A percentile compares a stretch with the other conserved stretches of the same genome.
phyloP scores from a whole-genome alignment of 2,113 vertebrate species.

The Cyprinodon brontotheroides region DNA sequence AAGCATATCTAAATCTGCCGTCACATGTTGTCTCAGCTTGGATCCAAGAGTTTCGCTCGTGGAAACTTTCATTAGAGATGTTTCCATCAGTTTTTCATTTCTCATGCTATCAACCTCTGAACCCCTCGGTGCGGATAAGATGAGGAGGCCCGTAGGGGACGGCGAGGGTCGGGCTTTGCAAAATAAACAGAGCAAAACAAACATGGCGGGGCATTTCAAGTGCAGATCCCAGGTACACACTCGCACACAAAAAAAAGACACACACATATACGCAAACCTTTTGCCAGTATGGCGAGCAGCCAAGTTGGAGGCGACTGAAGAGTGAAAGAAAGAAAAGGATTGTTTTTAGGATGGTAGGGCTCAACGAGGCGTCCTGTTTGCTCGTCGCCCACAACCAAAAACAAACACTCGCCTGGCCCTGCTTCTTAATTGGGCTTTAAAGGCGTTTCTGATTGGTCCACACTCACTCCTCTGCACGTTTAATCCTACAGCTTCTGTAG shows the following conservation, averaged over 20 bases:
- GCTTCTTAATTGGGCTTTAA: conserved; percentile 40
- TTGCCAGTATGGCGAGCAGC: conserved; percentile 31
- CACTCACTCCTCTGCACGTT: background rate
- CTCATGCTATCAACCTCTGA: conserved; percentile 26
- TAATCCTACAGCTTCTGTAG: background rate
- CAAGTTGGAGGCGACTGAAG: conserved; percentile 31
- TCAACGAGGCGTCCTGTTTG: conserved; percentile 33
- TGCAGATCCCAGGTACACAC: conserved; percentile 56
- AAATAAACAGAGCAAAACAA: conserved; percentile 72
- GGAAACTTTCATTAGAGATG: conserved; percentile 7
- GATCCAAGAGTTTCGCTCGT: background rate
- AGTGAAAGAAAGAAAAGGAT: conserved; percentile 33
- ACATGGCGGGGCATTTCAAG: conserved; percentile 58
- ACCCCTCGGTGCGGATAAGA: conserved; percentile 29
- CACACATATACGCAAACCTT: background rate
- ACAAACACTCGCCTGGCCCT: conserved; percentile 39
- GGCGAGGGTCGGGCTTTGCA: conserved; percentile 46
- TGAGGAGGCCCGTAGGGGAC: conserved; percentile 29
- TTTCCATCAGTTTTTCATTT: conserved; percentile 40
- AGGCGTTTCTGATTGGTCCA: conserved; percentile 33
- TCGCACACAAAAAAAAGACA: conserved; percentile 2
- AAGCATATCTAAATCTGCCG: background rate
- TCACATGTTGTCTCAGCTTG: background rate
- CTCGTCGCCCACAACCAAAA: conserved; percentile 49
- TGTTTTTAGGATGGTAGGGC: conserved; percentile 15